phyloP scores from a whole-genome alignment of 2,113 vertebrate genomes.

The Ranitomeya variabilis region DNA sequence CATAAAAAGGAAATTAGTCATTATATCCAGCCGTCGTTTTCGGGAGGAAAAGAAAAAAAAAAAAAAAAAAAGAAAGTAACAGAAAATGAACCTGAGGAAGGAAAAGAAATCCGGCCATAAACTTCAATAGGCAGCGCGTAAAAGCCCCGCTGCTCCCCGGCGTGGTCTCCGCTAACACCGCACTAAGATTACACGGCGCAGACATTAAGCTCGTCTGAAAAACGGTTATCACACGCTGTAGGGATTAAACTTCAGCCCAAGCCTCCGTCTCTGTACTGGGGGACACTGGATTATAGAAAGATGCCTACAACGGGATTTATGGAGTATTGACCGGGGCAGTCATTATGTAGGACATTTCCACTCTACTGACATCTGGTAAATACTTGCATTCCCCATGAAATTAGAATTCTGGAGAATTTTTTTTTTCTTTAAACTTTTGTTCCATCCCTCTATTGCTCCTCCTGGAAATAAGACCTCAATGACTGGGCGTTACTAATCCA shows the following conservation, averaged over 20 bases:
- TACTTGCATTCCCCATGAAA: too few relatives aligned
- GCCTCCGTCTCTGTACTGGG: background rate
- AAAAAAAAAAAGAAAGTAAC: background rate
- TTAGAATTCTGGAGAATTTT: too few relatives aligned
- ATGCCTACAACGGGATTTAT: background rate
- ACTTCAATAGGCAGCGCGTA: slow-evolving; percentile 34
- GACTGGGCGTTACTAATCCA: too few relatives aligned
- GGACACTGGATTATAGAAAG: slow-evolving; percentile 1
- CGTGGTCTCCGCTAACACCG: background rate
- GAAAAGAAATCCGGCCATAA: background rate
- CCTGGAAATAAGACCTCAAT: too few relatives aligned
- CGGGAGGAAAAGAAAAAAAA: too few relatives aligned
- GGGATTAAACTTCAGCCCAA: slow-evolving; percentile 17
- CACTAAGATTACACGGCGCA: background rate
- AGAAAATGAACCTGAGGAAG: background rate
- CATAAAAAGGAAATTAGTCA: background rate
- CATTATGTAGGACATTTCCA: background rate
- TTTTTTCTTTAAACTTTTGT: too few relatives aligned
- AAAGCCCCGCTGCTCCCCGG: background rate
- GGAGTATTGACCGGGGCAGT: background rate
- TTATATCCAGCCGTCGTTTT: slow-evolving; percentile 6
- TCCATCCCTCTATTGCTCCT: too few relatives aligned
- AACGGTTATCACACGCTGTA: slow-evolving; percentile 11
- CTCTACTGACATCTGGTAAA: too few relatives aligned
- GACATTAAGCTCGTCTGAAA: background rate